A percentile compares a stretch with the other conserved stretches of the same genome.
Conservation (phyloP, 1,140 invertebrate species). For the Megalonaias nervosa region DNA sequence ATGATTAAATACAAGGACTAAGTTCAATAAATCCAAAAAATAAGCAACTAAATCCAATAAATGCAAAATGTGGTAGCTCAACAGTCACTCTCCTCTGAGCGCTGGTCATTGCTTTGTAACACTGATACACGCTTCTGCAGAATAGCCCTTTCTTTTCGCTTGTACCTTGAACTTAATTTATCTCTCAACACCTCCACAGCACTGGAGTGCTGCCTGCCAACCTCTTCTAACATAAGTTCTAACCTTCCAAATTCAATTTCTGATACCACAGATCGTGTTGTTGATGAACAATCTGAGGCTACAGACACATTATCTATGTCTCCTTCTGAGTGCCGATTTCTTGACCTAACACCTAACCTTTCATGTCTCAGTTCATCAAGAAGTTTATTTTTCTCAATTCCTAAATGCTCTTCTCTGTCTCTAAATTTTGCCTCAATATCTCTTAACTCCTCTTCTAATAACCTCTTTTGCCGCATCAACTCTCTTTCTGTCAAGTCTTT, state of each 20-base stretch:
- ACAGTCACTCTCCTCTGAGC: too few species aligned
- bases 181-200: constrained; percentile 55
- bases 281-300: constrained; percentile 12
- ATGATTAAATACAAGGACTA: too few species aligned
- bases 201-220: constrained; percentile 46
- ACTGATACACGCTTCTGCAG: constrained; percentile 1
- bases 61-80: too few species aligned
- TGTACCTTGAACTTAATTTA: constrained; percentile 43
- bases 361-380: constrained; percentile 51
- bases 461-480: constrained; percentile 61
- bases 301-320: constrained; percentile 29
- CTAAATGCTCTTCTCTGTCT: constrained; percentile 58
- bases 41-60: too few species aligned
- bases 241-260: constrained; percentile 32
- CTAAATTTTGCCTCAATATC: constrained; percentile 57
- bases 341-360: not conserved
- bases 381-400: constrained; percentile 56
- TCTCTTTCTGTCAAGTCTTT: constrained; percentile 62
- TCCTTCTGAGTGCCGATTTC: constrained; percentile 13
- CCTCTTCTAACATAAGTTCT: constrained; percentile 41
- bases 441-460: constrained; percentile 60
- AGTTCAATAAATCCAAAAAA: too few species aligned
- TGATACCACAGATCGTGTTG: constrained; percentile 9
- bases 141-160: constrained; percentile 15
- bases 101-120: too few species aligned